Percentiles rank a stretch among this genome's conserved stretches.
phyloP scores from a whole-genome alignment of 2,888 invertebrate species.

The Drosophila eohydei region DNA sequence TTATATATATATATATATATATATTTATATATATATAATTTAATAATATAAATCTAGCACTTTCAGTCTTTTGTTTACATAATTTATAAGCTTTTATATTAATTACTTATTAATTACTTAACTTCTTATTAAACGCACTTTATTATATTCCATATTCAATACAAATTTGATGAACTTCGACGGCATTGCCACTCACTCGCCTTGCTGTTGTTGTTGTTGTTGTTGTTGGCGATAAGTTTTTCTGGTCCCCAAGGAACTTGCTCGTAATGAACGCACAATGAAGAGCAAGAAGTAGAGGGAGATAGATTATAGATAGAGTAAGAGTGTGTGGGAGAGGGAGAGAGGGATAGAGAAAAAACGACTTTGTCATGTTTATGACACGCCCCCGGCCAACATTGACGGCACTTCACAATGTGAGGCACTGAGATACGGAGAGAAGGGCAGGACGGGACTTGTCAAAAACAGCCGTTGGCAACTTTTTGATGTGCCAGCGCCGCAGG shows the following conservation, averaged over 20 bases:
- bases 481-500: constrained; percentile 66
- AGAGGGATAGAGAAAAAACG: constrained; percentile 18
- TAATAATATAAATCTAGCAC: too few relatives aligned
- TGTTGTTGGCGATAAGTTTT: constrained; percentile 29
- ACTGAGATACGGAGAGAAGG: neutral
- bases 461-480: constrained; percentile 73
- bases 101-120: constrained; percentile 29
- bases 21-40: too few relatives aligned
- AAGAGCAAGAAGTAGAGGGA: neutral
- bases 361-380: constrained; percentile 73
- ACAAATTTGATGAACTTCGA: constrained; percentile 48
- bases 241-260: constrained; percentile 42
- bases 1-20: too few relatives aligned
- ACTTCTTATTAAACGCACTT: constrained; percentile 23
- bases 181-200: constrained; percentile 9
- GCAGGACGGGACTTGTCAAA: constrained; percentile 56
- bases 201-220: neutral
- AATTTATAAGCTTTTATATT: too few relatives aligned
- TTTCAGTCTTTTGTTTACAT: too few relatives aligned
- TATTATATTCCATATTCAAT: constrained; percentile 36
- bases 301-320: constrained; percentile 2
- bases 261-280: constrained; percentile 48
- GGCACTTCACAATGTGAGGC: constrained; percentile 53
- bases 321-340: neutral
- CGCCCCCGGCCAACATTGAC: constrained; percentile 40